Evolutionary conservation across 2,888 invertebrate species (phyloP), one percentile per base, ranked within the genome.

Genomic region (Pollenia griseotomentosa): DNA sequence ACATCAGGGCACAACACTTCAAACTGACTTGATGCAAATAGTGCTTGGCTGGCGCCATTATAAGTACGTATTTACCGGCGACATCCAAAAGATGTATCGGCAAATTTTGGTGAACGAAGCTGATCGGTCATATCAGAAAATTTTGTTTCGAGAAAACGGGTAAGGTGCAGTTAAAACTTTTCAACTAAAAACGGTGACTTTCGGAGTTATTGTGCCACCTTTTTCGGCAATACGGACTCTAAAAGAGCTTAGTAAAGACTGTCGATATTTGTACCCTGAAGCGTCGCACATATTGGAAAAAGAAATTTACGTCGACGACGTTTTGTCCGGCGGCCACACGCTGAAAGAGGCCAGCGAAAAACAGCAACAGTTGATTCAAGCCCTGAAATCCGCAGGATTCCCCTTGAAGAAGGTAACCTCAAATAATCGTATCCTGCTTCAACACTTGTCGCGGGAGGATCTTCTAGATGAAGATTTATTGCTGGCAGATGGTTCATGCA

Each of bases 11-110:
- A 5, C 33, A 33, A 33, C 33, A 33, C 33, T 33, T 33, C 33
- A 6, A 33, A 33, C 33, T 6, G 33, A 33, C 33, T 6, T 33
- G 33, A 33, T 33, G 33, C 33, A 33, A 33, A 33, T 33, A 33
- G 33, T 33, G 4, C 33, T 33, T 6, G 33, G 33, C 6, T 33
- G 33, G 33, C 33, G 33, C 6, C 33, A 33, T 33, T 33, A 33
- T 33, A 33, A 33, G 33, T 33, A 33, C 33, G 33, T 33, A 33
- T 33, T 33, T 6, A 53, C 53, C 12, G 51, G 12, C 51, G 88
- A 89, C 53, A 81, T 89, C 12, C 61, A 87, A 23, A 89, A 89
- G 14, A 88, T 88, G 83, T 88, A 86, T 16, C 86, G 88, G 8
- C 88, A 88, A 51, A 85, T 89, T 4, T 63, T 65, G 33, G 70